Evolutionary conservation across 1,140 invertebrate genomes (phyloP).

Genomic region (Hylaeus anthracinus): DNA sequence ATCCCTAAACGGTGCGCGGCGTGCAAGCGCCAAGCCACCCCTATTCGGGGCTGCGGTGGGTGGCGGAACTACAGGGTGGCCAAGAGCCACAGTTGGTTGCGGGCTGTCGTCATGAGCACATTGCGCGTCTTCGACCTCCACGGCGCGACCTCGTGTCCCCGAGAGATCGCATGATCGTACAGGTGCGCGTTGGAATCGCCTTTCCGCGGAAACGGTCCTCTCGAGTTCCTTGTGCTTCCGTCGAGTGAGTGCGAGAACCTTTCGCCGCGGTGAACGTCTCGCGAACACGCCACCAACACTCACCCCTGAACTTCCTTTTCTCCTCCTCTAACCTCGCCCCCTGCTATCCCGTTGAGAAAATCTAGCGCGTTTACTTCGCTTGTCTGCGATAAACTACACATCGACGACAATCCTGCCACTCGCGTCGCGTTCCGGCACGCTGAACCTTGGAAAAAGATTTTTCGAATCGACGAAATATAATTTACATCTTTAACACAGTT

Average conservation of each 20-base stretch:
- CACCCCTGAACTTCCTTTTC: no score
- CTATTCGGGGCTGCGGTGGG: slow-evolving; percentile 57
- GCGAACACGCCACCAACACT: background rate
- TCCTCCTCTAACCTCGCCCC: no score
- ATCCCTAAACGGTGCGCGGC: slow-evolving; percentile 42
- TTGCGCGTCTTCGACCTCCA: slow-evolving; percentile 42
- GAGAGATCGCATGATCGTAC: slow-evolving; percentile 26
- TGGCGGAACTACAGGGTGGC: slow-evolving; percentile 67
- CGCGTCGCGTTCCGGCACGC: no score
- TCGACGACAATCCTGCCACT: no score
- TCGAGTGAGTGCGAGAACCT: background rate
- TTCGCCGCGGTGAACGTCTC: background rate
- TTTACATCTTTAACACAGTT: no score
- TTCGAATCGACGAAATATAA: no score
- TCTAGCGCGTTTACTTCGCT: no score
- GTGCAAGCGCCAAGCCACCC: slow-evolving; percentile 52
- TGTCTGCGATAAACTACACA: no score
- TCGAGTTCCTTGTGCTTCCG: slow-evolving; percentile 3
- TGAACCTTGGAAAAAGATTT: no score
- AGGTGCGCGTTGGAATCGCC: background rate
- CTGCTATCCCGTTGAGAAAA: no score
- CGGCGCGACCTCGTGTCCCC: slow-evolving; percentile 47
- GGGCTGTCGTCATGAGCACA: slow-evolving; percentile 70
- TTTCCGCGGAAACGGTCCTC: background rate
- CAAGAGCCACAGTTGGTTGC: slow-evolving; percentile 76